Evolutionary conservation across 1,140 invertebrate genomes (phyloP), one percentile per base, ranked within the genome.

Genomic region (Uloborus diversus): DNA sequence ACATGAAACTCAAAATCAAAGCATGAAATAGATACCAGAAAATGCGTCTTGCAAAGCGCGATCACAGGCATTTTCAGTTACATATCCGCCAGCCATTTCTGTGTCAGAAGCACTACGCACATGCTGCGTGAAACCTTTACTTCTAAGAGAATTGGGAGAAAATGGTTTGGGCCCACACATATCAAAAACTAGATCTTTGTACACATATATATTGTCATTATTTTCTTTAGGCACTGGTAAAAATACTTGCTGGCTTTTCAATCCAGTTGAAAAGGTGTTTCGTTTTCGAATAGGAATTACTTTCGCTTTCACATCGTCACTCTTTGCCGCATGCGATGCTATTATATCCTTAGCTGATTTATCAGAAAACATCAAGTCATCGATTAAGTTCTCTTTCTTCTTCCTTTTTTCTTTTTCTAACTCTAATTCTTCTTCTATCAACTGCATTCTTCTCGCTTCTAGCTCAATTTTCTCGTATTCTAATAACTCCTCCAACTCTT

Each of bases 291-390:
- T 30, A 47, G 59, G 66, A 71, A 66, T 53, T 64, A 17, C 66
- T 76, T 75, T 84, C 73, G 81, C 83, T 84, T 35, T 87, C 85
- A 93, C 91, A 82, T 92, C 90, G 76, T 91, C 89, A 47, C 90
- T 89, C 89, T 88, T 90, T 82, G 92, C 90, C 23, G 92, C 92
- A 88, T 96, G 96, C 49, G 91, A 92, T 70, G 92, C 92, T 1
- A 99, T 87, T 82, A 99, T 98, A 82, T 93, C 92, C 73, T 93
- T 92, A 0, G 95, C 96, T 87, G 96, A 91, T 27, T 90, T 91
- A 82, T 95, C 93, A 9, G 95, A 96, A 87, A 94, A 96, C 92
- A 96, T 97, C 2, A 98, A 88, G 85, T 97, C 95, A 88, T 98
- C 95, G 82, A 98, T 96, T 0, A 98, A 87, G 1, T 93, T 93